Percentiles rank a stretch among this genome's conserved stretches.
Evolutionary conservation across 1,140 invertebrate species (phyloP).

Genomic region (Solenopsis invicta): DNA sequence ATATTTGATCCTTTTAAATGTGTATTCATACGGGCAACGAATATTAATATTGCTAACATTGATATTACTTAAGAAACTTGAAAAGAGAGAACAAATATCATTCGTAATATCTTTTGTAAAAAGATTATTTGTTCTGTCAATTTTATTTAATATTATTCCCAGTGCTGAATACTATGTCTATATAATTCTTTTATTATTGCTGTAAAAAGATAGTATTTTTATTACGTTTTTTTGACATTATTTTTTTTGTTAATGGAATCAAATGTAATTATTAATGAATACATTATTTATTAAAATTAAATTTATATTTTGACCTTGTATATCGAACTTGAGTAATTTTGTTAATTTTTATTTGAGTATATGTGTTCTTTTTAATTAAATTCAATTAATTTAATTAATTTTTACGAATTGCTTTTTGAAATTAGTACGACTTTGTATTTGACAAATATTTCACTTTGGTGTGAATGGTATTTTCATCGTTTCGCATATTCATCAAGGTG

Average conservation of each 20-base stretch:
- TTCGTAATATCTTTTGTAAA: background rate
- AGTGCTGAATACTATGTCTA: background rate
- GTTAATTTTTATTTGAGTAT: background rate
- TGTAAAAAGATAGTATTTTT: background rate
- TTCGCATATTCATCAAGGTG: constrained; percentile 22
- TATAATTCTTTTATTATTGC: background rate
- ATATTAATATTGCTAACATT: background rate
- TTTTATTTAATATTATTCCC: background rate
- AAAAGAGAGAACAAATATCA: background rate
- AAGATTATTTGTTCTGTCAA: background rate
- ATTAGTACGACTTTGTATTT: background rate
- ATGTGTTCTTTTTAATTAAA: background rate
- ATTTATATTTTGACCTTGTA: background rate
- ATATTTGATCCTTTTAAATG: constrained; percentile 19
- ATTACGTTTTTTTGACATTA: background rate
- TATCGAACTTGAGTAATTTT: constrained; percentile 1
- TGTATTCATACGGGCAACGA: background rate
- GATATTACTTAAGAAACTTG: background rate
- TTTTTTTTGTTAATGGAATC: background rate
- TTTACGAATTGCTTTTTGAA: background rate
- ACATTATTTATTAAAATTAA: constrained; percentile 6
- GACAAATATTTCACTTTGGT: constrained; percentile 9
- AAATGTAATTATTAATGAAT: background rate
- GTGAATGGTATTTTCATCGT: background rate
- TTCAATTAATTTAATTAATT: background rate